Evolutionary conservation across 2,888 invertebrate genomes (phyloP).

Genomic region (Stenoptilia bipunctidactyla): DNA sequence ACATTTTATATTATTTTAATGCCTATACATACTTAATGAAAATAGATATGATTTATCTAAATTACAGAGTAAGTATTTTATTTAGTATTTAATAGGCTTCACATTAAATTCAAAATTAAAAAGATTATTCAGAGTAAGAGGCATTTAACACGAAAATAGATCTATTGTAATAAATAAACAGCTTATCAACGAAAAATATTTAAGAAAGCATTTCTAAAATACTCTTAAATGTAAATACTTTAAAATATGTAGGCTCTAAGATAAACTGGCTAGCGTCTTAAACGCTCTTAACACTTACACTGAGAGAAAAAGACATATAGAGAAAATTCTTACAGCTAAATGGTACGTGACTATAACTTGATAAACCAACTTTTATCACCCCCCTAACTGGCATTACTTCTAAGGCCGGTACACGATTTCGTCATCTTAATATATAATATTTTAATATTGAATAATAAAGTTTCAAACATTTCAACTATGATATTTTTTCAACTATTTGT

Average conservation of each 20-base stretch:
- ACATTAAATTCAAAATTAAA: conserved; percentile 29
- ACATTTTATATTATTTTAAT: conserved; percentile 46
- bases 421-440: conserved; percentile 53
- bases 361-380: conserved; percentile 41
- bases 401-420: conserved; percentile 64
- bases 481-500: conserved; percentile 46
- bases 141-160: conserved; percentile 41
- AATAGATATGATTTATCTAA: conserved; percentile 26
- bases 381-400: conserved; percentile 37
- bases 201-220: conserved; percentile 19
- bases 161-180: conserved; percentile 39
- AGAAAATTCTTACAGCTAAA: conserved; percentile 52
- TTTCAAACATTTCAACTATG: conserved; percentile 55
- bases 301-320: conserved; percentile 58
- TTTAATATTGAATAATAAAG: conserved; percentile 44
- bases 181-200: too few species aligned
- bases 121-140: conserved; percentile 24
- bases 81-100: conserved; percentile 21
- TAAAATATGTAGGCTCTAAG: conserved; percentile 30
- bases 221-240: conserved; percentile 34
- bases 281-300: conserved; percentile 46
- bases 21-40: conserved; percentile 56
- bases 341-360: conserved; percentile 43
- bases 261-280: conserved; percentile 20
- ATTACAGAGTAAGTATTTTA: conserved; percentile 34